Percentiles rank a stretch among this genome's conserved stretches.
phyloP scores from a whole-genome alignment of 2,113 vertebrate species.

The Gopherus flavomarginatus region DNA sequence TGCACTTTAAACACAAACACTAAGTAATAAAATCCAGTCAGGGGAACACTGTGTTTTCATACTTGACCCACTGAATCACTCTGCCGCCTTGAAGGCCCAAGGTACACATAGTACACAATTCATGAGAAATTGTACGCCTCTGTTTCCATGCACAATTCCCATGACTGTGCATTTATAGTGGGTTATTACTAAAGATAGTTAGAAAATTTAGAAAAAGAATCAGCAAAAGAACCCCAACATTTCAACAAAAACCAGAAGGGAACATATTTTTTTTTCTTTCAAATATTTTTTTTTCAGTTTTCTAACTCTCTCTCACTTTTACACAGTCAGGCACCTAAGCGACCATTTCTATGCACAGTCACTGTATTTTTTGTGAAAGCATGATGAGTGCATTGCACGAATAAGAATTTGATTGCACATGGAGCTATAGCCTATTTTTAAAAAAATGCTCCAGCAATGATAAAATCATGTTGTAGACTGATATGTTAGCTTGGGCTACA shows the following conservation, averaged over 20 bases:
- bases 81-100: background rate
- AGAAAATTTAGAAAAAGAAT: background rate
- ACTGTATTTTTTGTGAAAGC: background rate
- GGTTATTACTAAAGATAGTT: background rate
- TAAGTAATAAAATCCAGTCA: background rate
- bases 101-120: background rate
- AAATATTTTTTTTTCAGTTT: background rate
- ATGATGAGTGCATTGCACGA: background rate
- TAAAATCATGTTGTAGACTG: background rate
- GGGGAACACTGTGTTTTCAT: background rate
- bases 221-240: rapidly evolving
- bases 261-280: background rate
- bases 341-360: background rate
- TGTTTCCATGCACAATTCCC: background rate
- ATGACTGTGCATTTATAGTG: background rate
- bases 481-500: background rate
- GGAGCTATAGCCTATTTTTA: background rate
- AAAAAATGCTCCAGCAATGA: background rate
- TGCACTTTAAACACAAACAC: background rate
- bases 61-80: background rate
- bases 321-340: background rate
- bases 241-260: background rate
- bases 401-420: background rate
- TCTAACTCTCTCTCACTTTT: background rate
- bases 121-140: background rate